Percentiles rank a stretch among this genome's conserved stretches.
These are phyloP conservation scores for Pipra filicauda DNA, from an alignment of 2,113 vertebrate species.

Conservation along the genomic window DNA sequence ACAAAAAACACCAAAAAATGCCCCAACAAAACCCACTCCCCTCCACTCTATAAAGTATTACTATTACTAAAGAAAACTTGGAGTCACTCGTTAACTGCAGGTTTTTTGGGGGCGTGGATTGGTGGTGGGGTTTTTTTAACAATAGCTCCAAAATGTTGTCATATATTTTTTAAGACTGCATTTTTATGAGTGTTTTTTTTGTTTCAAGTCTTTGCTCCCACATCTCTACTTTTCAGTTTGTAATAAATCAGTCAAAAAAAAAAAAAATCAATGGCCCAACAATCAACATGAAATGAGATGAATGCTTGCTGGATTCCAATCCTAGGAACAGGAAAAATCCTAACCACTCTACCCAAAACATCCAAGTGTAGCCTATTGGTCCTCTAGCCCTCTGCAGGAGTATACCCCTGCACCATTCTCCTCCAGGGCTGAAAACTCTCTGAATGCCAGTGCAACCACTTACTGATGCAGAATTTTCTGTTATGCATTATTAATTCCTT, in stretches of 20 bases:
- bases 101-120: not conserved
- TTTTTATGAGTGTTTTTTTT: not conserved
- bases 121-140: not conserved
- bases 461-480: not conserved
- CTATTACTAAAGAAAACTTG: not conserved
- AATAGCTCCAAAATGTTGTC: not conserved
- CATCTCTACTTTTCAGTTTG: not conserved
- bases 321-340: not conserved
- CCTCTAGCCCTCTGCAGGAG: not conserved
- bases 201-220: not conserved
- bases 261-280: not conserved
- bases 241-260: not conserved
- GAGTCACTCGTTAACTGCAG: not conserved
- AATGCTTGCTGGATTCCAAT: fast-evolving
- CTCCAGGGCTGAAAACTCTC: not conserved
- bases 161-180: not conserved
- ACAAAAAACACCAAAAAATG: not conserved
- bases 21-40: fast-evolving
- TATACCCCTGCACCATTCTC: not conserved
- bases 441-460: not conserved
- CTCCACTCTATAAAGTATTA: not conserved
- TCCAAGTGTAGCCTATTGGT: not conserved
- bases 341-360: not conserved
- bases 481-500: not conserved
- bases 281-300: not conserved